phyloP scores from a whole-genome alignment of 2,113 vertebrate species.

The Cromileptes altivelis region DNA sequence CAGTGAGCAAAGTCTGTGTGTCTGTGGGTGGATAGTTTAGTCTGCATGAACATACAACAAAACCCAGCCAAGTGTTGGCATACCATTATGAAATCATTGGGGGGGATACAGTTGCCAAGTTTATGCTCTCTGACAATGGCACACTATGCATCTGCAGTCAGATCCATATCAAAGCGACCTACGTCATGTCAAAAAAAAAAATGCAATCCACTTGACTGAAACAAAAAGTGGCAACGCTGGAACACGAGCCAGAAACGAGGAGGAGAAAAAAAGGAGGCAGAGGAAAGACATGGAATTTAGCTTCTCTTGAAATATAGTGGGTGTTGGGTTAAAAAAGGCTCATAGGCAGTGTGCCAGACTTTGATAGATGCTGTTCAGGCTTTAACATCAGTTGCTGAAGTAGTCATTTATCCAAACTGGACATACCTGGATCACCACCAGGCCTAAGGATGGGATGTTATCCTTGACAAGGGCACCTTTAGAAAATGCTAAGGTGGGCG shows the following conservation, averaged over 20 bases:
- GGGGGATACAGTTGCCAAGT: slow-evolving; percentile 50
- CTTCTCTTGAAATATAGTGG: slow-evolving; percentile 63
- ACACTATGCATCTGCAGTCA: slow-evolving; percentile 58
- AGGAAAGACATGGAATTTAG: slow-evolving; percentile 40
- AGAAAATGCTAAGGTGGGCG: slow-evolving; percentile 59
- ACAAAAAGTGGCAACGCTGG: slow-evolving; percentile 53
- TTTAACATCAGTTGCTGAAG: slow-evolving; percentile 69
- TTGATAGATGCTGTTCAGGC: slow-evolving; percentile 73
- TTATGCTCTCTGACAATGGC: slow-evolving; percentile 58
- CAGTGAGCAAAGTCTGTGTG: slow-evolving; percentile 12
- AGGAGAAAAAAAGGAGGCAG: neutral
- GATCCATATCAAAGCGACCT: slow-evolving; percentile 65
- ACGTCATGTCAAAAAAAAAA: slow-evolving; percentile 48
- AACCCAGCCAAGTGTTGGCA: slow-evolving; percentile 52
- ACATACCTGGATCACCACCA: slow-evolving; percentile 72
- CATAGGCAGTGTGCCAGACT: slow-evolving; percentile 70
- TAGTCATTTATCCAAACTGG: slow-evolving; percentile 71
- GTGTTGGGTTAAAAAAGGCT: slow-evolving; percentile 66
- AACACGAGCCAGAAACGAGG: slow-evolving; percentile 38
- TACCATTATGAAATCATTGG: slow-evolving; percentile 65
- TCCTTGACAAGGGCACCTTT: slow-evolving; percentile 75
- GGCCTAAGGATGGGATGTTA: slow-evolving; percentile 56
- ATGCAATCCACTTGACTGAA: slow-evolving; percentile 58
- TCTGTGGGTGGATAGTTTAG: slow-evolving; percentile 49
- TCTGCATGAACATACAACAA: slow-evolving; percentile 50